A percentile compares a stretch with the other conserved stretches of the same genome.
Evolutionary conservation across 2,797 vertebrate species (phyloP).

Genomic region (Alca torda): DNA sequence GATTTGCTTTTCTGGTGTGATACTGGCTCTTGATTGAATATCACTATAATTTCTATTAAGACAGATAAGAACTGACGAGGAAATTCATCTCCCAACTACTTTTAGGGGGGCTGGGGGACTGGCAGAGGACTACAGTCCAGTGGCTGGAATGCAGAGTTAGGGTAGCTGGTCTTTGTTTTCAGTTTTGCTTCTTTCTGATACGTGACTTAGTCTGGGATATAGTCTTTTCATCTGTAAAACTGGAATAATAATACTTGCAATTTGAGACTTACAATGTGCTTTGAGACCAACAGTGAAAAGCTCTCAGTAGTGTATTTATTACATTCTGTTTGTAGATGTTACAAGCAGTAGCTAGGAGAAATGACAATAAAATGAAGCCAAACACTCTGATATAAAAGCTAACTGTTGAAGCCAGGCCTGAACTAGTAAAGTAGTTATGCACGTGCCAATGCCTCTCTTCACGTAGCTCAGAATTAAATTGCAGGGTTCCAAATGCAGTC

Average conservation of each 20-base stretch:
- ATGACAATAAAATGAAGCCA: slow-evolving; percentile 33
- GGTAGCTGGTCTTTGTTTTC: background rate
- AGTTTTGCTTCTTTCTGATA: slow-evolving; percentile 6
- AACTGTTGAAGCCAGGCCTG: background rate
- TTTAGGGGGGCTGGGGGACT: background rate
- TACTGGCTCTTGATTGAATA: background rate
- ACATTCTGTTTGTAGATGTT: slow-evolving; percentile 14
- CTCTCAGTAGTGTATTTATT: slow-evolving; percentile 9
- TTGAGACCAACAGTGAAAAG: slow-evolving; percentile 39
- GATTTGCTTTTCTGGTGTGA: background rate
- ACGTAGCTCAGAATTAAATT: background rate
- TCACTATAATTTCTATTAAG: background rate
- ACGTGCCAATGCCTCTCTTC: background rate
- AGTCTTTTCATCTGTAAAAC: slow-evolving; percentile 17
- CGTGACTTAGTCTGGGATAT: background rate
- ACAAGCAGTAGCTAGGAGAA: background rate
- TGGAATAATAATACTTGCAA: slow-evolving; percentile 22
- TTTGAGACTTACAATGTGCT: slow-evolving; percentile 1
- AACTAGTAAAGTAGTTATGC: background rate
- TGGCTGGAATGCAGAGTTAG: background rate
- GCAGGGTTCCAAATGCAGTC: background rate
- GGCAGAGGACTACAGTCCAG: background rate
- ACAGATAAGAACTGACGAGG: background rate
- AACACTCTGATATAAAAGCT: background rate
- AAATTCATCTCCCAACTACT: background rate